phyloP scores from a whole-genome alignment of 2,888 invertebrate species.

The Drosophila yooni region DNA sequence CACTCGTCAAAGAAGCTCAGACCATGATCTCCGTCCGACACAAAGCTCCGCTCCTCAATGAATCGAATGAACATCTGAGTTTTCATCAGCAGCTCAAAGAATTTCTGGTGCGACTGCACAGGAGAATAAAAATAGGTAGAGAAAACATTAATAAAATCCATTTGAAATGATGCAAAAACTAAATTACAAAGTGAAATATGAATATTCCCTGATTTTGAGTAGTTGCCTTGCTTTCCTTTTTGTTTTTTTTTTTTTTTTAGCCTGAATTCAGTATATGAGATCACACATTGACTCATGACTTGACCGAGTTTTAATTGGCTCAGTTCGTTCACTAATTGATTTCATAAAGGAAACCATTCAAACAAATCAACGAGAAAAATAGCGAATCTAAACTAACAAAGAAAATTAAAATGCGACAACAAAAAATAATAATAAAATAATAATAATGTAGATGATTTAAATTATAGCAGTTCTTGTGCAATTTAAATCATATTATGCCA shows the following conservation, averaged over 20 bases:
- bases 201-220: neutral
- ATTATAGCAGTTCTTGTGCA: neutral
- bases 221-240: too few species aligned
- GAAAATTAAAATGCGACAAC: neutral
- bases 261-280: conserved; percentile 34
- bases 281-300: conserved; percentile 31
- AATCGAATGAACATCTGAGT: conserved; percentile 99
- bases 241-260: neutral
- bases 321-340: conserved; percentile 30
- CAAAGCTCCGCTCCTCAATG: conserved; percentile 99
- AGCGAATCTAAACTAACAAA: neutral
- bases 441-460: neutral
- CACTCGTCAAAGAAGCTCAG: conserved; percentile 99
- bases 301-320: conserved; percentile 4
- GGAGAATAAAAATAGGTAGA: neutral
- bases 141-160: neutral
- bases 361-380: conserved; percentile 12
- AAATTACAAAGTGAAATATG: neutral
- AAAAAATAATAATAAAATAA: too few species aligned
- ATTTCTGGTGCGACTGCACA: conserved; percentile 90
- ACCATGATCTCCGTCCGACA: conserved; percentile 98
- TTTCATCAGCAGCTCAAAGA: conserved; percentile 94
- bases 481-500: too few species aligned
- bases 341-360: conserved; percentile 23
- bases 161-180: too few species aligned